Base-by-base conservation (phyloP, 1,140 invertebrate genomes). In the Myzus persicae region DNA sequence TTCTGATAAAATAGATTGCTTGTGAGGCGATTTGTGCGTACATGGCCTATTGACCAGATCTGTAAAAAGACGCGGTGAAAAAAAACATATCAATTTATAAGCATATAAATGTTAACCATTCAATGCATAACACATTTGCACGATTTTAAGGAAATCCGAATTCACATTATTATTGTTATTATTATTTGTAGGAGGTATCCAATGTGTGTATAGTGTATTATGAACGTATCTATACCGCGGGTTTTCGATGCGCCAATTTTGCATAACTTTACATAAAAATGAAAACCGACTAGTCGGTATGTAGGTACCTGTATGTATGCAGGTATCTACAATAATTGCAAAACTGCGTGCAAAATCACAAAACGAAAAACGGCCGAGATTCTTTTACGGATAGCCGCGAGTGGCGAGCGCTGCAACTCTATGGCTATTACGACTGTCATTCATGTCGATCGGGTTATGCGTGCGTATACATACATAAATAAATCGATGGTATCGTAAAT, bases 331-430 rank as follows among this genome's bases (percentile, higher is more conserved):
- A 22, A 85, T 46, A 46, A 48, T 88, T 48, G 85, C 9, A 89
- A 88, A 48, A 87, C 14, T 87, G 84, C 31, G 42, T 8, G 31
- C 26, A 88, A 89, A 48, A 89, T 46, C 26, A 11, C 85, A 88
- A 89, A 40, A 54, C 36, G 18, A 89, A 89, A 89, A 89, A 89
- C 36, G 46, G 88, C 44, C 22, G 24, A 89, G 88, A 89, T 89
- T 89, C n/a, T 11, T 51, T 51, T 48, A 20, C n/a, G 44, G n/a
- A 89, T 54, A 40, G n/a, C 24, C 20, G n/a, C 46, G 14, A 36
- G 85, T 46, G 26, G 31, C 82, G 82, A 42, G 82, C 54, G 7
- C 31, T n/a, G 31, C 7, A 76, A 4, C 24, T 85, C n/a, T 38
- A 76, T 9, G 9, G 20, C 20, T 38, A 40, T 88, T 88, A 88